phyloP scores from a whole-genome alignment of 2,113 vertebrate genomes.

The Psittacara wagleri region DNA sequence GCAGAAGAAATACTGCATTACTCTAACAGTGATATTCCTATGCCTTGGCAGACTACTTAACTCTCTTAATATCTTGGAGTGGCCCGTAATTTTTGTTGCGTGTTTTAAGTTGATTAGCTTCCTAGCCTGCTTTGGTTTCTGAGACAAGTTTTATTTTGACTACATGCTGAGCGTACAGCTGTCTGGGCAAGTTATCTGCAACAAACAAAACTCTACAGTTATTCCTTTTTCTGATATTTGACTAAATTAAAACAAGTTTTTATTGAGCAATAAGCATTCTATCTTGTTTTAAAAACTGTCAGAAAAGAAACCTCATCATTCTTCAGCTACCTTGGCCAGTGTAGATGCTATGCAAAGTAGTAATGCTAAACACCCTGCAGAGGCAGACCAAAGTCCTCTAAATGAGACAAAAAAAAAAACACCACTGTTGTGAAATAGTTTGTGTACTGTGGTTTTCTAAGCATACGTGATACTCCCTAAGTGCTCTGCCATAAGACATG shows the following conservation, averaged over 20 bases:
- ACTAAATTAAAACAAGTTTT: background rate
- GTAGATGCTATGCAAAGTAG: background rate
- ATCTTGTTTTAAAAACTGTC: background rate
- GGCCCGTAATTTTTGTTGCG: background rate
- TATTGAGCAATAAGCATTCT: background rate
- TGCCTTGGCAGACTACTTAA: background rate
- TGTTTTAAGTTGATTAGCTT: background rate
- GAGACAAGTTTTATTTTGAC: background rate
- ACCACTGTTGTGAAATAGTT: background rate
- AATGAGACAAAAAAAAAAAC: background rate
- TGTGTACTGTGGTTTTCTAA: background rate
- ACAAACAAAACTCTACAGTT: background rate
- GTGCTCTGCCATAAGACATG: background rate
- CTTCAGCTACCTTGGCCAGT: background rate
- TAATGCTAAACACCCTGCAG: background rate
- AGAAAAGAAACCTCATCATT: background rate
- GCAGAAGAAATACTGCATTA: background rate
- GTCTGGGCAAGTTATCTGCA: background rate
- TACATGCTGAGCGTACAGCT: background rate
- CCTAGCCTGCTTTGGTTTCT: background rate
- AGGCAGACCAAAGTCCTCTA: background rate
- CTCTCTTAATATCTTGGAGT: background rate
- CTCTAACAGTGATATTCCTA: background rate
- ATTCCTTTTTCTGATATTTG: background rate
- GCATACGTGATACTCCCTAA: background rate